Base-by-base conservation (phyloP, 2,888 invertebrate species). In the Orthosia gracilis region DNA sequence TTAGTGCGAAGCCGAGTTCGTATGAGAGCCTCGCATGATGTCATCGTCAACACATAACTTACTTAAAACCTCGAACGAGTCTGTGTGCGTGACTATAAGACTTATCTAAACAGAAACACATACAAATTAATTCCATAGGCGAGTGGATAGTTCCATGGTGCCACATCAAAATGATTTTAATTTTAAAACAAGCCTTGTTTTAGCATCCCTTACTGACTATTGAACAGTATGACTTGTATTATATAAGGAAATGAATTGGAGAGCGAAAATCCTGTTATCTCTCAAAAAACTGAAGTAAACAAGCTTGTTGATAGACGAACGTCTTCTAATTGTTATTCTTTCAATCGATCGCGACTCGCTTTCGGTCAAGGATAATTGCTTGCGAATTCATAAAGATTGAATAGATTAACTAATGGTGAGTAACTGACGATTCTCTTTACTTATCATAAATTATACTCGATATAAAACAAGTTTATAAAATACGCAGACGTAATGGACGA, bases 361-460 rank as follows among this genome's bases (percentile, higher is more conserved):
- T 88, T 90, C 90, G 92, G 90, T 92, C 92, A 93, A 92, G 92
- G 92, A 89, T 90, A 87, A 85, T 81, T 80, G 83, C 69, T 62
- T 76, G 82, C 78, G 76, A 85, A 88, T 87, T 80, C 82, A 87
- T 75, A 82, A 82, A 83, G 67, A 85, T 65, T 75, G 73, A 83
- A 61, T 76, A 63, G 63, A 67, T 67, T 13, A 61, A 67, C 45
- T 57, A 69, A 57, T 79, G 55, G 58, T 66, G 21, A 69, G 59
- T 57, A 75, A 72, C 76, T 69, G 11, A 69, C 69, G 55, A 57
- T 67, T 66, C 63, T 76, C 45, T 69, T 72, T 62, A 67, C 74
- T 78, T 61, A 57, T 18, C 59, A 76, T 76, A 67, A 69, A 80
- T 80, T 69, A 66, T 59, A 55, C 21, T 67, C 26, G n/a, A 55